phyloP scores from a whole-genome alignment of 1,140 invertebrate genomes.

The Drosophila parabipectinata region DNA sequence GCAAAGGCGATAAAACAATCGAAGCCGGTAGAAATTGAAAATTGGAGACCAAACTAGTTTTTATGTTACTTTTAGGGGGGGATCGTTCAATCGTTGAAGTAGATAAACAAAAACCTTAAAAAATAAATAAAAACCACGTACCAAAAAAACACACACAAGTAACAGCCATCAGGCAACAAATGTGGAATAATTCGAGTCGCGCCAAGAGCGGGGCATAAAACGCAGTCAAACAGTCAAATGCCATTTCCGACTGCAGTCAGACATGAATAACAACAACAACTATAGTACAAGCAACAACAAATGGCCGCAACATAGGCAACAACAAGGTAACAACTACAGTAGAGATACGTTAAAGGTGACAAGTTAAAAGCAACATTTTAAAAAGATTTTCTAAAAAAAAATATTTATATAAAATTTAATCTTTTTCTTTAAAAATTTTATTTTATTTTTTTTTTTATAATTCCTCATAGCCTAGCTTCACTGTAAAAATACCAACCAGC shows the following conservation, averaged over 20 bases:
- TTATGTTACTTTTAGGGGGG: conserved; percentile 14
- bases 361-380: background rate
- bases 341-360: background rate
- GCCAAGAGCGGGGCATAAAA: conserved; percentile 53
- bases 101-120: conserved; percentile 41
- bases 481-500: conserved; percentile 14
- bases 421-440: background rate
- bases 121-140: conserved; percentile 11
- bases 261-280: conserved; percentile 50
- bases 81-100: conserved; percentile 27
- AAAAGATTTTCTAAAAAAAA: background rate
- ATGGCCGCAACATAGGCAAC: conserved; percentile 37
- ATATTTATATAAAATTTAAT: background rate
- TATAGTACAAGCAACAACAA: conserved; percentile 30
- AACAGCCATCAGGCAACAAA: conserved; percentile 34
- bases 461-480: background rate
- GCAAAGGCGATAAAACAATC: conserved; percentile 20
- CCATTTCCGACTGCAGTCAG: conserved; percentile 74
- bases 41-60: conserved; percentile 13
- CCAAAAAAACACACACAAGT: conserved; percentile 14
- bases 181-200: conserved; percentile 57
- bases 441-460: background rate
- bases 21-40: conserved; percentile 27
- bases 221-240: conserved; percentile 66
- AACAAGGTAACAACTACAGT: conserved; percentile 21